A percentile compares a stretch with the other conserved stretches of the same genome.
Conservation (phyloP, 2,113 vertebrate genomes). For the Sterna hirundo region DNA sequence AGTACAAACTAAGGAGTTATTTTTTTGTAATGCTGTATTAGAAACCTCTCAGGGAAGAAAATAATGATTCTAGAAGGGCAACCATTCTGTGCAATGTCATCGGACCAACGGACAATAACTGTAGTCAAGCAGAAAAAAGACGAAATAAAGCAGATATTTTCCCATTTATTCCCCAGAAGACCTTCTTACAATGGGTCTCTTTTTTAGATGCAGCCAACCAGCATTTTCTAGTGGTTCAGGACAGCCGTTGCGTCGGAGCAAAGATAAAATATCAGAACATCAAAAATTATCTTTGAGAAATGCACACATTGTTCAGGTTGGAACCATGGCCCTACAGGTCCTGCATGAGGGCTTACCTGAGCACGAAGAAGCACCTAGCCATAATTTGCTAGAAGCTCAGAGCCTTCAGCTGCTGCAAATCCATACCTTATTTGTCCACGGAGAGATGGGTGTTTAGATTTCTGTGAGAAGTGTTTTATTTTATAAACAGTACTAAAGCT, state of each 20-base stretch:
- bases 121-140: neutral
- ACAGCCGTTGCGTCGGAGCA: neutral
- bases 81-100: neutral
- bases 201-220: neutral
- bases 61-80: neutral
- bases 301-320: neutral
- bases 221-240: neutral
- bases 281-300: neutral
- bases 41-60: neutral
- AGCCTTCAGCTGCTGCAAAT: neutral
- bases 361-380: neutral
- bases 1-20: neutral
- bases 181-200: neutral
- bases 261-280: neutral
- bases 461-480: neutral
- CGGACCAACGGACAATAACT: neutral
- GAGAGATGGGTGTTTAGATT: neutral
- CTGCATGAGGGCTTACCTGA: neutral
- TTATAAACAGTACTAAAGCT: neutral
- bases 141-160: neutral
- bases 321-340: neutral
- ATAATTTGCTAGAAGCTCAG: neutral
- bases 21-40: neutral
- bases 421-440: neutral
- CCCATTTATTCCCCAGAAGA: neutral